phyloP scores from a whole-genome alignment of 2,888 invertebrate species.

The Teleiodes luculella region DNA sequence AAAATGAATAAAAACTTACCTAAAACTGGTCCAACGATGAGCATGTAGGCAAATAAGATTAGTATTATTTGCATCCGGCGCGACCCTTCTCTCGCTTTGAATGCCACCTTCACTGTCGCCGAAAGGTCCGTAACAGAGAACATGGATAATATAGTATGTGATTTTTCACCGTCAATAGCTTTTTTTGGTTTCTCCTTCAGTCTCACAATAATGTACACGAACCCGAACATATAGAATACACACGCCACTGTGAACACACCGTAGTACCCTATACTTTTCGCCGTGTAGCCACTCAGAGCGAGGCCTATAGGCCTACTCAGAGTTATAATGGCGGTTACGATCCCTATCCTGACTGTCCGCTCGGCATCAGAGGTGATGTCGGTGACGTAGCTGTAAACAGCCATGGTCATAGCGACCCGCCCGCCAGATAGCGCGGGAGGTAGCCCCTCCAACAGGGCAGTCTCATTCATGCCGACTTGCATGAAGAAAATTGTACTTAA shows the following conservation, averaged over 20 bases:
- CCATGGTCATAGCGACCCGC: conserved; percentile 79
- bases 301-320: conserved; percentile 74
- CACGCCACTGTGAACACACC: conserved; percentile 68
- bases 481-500: conserved; percentile 78
- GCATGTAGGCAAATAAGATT: conserved; percentile 67
- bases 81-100: conserved; percentile 54
- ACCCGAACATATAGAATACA: conserved; percentile 64
- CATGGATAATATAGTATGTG: conserved; percentile 48
- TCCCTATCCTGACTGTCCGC: conserved; percentile 80
- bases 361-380: conserved; percentile 79
- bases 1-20: conserved; percentile 42
- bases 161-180: conserved; percentile 49
- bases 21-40: conserved; percentile 73
- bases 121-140: conserved; percentile 60
- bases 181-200: conserved; percentile 58
- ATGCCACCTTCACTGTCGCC: conserved; percentile 70
- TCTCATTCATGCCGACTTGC: conserved; percentile 75
- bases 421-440: conserved; percentile 81
- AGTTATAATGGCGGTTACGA: conserved; percentile 76
- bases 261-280: conserved; percentile 67
- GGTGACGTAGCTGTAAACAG: conserved; percentile 81
- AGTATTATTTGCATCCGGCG: conserved; percentile 63
- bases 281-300: conserved; percentile 76
- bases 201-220: conserved; percentile 64
- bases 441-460: conserved; percentile 76